Evolutionary conservation across 2,888 invertebrate species (phyloP).

Genomic region (Drosophila gaucha): DNA sequence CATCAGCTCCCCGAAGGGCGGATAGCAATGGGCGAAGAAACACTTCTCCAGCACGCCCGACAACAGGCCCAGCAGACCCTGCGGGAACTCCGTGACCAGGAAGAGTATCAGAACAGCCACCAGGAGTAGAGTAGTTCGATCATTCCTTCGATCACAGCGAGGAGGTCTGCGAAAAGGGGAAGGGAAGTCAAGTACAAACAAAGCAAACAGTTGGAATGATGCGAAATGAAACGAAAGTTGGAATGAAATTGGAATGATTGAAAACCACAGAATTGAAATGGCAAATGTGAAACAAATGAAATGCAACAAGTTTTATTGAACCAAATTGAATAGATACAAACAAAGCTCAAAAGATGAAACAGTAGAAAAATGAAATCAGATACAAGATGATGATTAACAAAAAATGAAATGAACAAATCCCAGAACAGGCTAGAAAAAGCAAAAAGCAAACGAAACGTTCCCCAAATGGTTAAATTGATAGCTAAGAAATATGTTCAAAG

Average conservation of each 20-base stretch:
- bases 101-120: constrained; percentile 94
- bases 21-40: constrained; percentile 93
- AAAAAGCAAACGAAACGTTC: background rate
- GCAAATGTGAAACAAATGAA: background rate
- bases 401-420: background rate
- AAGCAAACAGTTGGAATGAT: background rate
- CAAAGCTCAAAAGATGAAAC: background rate
- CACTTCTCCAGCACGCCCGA: constrained; percentile 89
- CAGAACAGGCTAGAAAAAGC: background rate
- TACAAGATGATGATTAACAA: too few relatives aligned
- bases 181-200: background rate
- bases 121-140: constrained; percentile 95
- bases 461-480: background rate
- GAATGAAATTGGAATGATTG: too few relatives aligned
- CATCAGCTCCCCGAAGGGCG: constrained; percentile 93
- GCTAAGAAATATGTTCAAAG: background rate
- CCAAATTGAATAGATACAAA: background rate
- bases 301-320: background rate
- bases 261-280: too few relatives aligned
- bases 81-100: constrained; percentile 95
- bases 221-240: background rate
- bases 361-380: background rate
- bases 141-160: constrained; percentile 90
- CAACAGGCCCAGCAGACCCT: constrained; percentile 90
- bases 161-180: constrained; percentile 57